Percentiles rank a stretch among this genome's conserved stretches.
These are phyloP conservation scores for Pholis gunnellus DNA, from an alignment of 2,113 vertebrate species.

Conservation along the genomic window DNA sequence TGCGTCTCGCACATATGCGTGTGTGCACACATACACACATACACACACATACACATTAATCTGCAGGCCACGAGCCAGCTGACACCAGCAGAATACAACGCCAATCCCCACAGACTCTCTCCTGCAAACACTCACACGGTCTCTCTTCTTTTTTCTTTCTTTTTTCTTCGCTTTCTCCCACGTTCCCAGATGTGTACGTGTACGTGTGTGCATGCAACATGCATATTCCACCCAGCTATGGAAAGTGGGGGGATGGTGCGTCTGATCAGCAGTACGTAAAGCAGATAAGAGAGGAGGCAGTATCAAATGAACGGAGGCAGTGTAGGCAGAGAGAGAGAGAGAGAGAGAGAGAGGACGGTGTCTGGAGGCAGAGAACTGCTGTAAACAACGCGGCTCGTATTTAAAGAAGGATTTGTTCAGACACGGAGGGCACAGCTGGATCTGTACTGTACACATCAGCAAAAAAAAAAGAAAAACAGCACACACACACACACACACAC, in stretches of 20 bases:
- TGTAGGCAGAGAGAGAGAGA: conserved; percentile 39
- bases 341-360: conserved; percentile 28
- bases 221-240: conserved; percentile 48
- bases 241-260: conserved; percentile 60
- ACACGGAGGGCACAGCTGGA: conserved; percentile 62
- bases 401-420: conserved; percentile 77
- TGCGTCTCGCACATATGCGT: conserved; percentile 60
- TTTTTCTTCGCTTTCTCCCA: conserved; percentile 15
- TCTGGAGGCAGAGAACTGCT: conserved; percentile 65
- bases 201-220: conserved; percentile 41
- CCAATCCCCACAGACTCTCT: conserved; percentile 69
- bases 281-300: conserved; percentile 76
- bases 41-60: conserved; percentile 70
- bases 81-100: conserved; percentile 81
- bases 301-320: conserved; percentile 58
- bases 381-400: conserved; percentile 72
- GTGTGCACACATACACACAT: conserved; percentile 32
- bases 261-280: conserved; percentile 71
- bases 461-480: conserved; percentile 18
- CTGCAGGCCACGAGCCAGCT: conserved; percentile 80
- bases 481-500: neutral
- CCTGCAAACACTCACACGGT: conserved; percentile 13
- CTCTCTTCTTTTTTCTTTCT: neutral
- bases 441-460: conserved; percentile 64
- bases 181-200: conserved; percentile 32